Evolutionary conservation across 2,113 vertebrate genomes (phyloP), one percentile per base, ranked within the genome.

Genomic region (Glareola pratincola): DNA sequence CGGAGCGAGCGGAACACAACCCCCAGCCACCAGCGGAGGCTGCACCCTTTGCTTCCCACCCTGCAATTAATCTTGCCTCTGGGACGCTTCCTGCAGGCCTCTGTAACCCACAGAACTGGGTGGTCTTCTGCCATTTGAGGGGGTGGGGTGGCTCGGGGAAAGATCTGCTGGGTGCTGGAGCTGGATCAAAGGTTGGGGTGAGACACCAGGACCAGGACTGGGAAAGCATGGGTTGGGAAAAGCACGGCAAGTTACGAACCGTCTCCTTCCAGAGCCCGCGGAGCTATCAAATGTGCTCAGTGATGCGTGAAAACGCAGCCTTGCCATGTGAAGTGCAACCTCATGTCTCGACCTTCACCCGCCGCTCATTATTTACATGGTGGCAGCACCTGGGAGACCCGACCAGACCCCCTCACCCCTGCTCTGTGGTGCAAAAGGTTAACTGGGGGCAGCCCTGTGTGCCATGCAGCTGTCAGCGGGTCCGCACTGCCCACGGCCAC

Each of bases 401-500:
- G 3, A 9, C 6, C 53, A n/a, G 39, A 30, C 22, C 26, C 27
- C 27, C 29, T 80, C 36, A 26, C 10, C 23, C 8, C 26, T 16
- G 4, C 43, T 41, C 2, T 2, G 45, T 2, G 20, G 43, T 23
- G 56, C 1, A 2, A 47, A 48, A 69, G 10, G 43, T 36, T 59
- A 43, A 23, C 21, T 30, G 6, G 39, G 47, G 39, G 18, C 30
- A 78, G 30, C 15, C n/a, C 26, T 20, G 11, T 0, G 0, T 1
- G 2, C 36, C 21, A 21, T 1, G 0, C 19, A 72, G 47, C 72
- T 74, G 41, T 11, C 10, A 6, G 53, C 2, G 1, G 43, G 67
- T 88, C 53, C 4, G 1, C 30, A 43, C 63, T 30, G 56, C 60
- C 45, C 54, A 15, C 0, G 8, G 41, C 24, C 4, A 2, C 2